Conservation (phyloP, 2,113 vertebrate genomes). For the Gopherus flavomarginatus region DNA sequence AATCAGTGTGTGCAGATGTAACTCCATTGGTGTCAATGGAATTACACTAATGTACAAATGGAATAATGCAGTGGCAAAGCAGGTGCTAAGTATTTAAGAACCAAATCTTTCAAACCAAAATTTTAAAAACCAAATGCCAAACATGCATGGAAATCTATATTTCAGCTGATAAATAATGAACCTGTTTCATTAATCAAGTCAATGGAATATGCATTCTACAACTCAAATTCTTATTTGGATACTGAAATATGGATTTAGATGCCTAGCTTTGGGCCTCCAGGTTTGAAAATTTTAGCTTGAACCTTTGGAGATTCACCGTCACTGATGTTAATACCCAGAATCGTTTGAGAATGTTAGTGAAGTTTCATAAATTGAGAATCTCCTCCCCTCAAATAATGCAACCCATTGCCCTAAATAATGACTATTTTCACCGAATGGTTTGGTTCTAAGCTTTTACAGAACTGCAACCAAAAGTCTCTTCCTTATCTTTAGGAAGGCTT, state of each 20-base stretch:
- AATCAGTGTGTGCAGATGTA: not conserved
- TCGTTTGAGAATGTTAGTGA: too few species aligned
- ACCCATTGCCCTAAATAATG: not conserved
- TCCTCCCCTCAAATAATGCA: not conserved
- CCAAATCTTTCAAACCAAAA: not conserved
- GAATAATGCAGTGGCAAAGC: not conserved
- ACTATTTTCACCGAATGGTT: not conserved
- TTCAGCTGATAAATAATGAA: not conserved
- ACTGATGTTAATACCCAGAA: too few species aligned
- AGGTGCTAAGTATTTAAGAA: not conserved
- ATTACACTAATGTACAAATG: not conserved
- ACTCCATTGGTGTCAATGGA: not conserved
- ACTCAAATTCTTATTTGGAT: not conserved
- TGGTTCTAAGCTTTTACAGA: not conserved
- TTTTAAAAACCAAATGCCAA: not conserved
- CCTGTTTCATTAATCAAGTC: not conserved
- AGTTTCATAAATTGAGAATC: not conserved
- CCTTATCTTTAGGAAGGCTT: not conserved
- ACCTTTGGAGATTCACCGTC: too few species aligned
- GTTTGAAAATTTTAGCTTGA: not conserved
- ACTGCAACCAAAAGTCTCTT: fast-evolving
- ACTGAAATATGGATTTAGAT: not conserved
- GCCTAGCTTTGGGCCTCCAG: not conserved
- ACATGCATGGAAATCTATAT: not conserved
- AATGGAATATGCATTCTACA: not conserved